These are phyloP conservation scores for Oncorhynchus mykiss DNA, from an alignment of 2,113 vertebrate genomes.

Conservation along the genomic window DNA sequence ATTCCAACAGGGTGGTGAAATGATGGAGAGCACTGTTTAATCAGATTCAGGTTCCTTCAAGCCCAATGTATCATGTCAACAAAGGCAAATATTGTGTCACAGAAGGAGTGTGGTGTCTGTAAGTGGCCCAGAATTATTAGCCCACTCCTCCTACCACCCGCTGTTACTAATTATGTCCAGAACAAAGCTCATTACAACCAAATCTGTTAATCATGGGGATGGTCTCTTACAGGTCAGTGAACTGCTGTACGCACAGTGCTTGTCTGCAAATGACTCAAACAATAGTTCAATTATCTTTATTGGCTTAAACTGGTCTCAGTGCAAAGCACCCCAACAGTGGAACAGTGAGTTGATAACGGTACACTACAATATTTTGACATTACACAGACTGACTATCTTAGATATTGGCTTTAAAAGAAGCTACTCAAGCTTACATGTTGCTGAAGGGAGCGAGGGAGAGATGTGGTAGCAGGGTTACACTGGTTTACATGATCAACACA, in stretches of 20 bases:
- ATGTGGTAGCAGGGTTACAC: no score
- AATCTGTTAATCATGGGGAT: constrained; percentile 37
- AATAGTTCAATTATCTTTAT: not conserved
- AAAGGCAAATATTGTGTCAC: constrained; percentile 12
- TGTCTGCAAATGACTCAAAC: constrained; percentile 3
- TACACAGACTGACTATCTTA: not conserved
- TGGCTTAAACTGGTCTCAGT: not conserved
- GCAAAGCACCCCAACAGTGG: not conserved
- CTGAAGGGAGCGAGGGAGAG: no score
- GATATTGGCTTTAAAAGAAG: not conserved
- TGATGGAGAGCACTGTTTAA: not conserved
- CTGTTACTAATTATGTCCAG: constrained; percentile 59
- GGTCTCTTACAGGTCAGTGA: constrained; percentile 38
- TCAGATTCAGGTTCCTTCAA: not conserved
- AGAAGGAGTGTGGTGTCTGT: not conserved
- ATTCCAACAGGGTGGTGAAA: not conserved
- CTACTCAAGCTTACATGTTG: no score
- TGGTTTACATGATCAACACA: no score
- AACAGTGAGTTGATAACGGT: no score
- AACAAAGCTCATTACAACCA: constrained; percentile 65
- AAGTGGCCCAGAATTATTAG: constrained; percentile 56
- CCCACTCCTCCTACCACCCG: constrained; percentile 46
- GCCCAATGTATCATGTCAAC: not conserved
- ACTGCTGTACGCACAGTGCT: not conserved
- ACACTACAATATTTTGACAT: not conserved